Base-by-base conservation (phyloP, 1,140 invertebrate species). In the Nautilus pompilius region DNA sequence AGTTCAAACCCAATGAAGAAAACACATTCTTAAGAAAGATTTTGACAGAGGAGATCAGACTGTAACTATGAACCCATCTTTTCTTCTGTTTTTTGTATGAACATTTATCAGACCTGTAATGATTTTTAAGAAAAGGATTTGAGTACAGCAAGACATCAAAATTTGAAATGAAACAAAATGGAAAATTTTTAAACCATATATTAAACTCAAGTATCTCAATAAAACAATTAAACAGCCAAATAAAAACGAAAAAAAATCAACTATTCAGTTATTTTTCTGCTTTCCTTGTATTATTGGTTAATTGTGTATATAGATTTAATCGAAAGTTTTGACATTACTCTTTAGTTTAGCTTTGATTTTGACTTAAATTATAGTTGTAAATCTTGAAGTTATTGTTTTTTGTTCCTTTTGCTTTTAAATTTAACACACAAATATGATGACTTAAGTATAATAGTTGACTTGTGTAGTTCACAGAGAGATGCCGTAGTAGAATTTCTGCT, bases 1-100 rank as follows among this genome's bases (percentile, higher is more conserved):
- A 62, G n/a, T 80, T 82, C 59, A 82, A 79, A 62, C 69, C 73
- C 22, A 74, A 71, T 53, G 79, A 80, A 66, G 72, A 68, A 28
- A 77, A 80, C 49, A 71, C 74, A 36, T 61, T 81, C 13, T 29
- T 81, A 46, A 69, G 71, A 49, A 72, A 74, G 60, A 74, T 80
- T 41, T 55, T 81, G 15, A 75, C 75, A 36, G 76, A 80, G 46
- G 75, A 79, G 56, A 70, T 80, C 41, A 80, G 70, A 69, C 51
- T 79, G 79, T 80, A 70, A 72, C 74, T 69, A 36, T n/a, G n/a
- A n/a, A n/a, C n/a, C n/a, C n/a, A n/a, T n/a, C n/a, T n/a, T n/a
- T n/a, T n/a, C n/a, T 46, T n/a, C 26, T 15, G 5, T 29, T n/a
- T 17, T 33, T 22, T 15, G 24, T 17, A 24, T 13, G 6, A 17